A percentile compares a stretch with the other conserved stretches of the same genome.
Evolutionary conservation across 2,797 vertebrate species (phyloP).

Genomic region (Artibeus jamaicensis): DNA sequence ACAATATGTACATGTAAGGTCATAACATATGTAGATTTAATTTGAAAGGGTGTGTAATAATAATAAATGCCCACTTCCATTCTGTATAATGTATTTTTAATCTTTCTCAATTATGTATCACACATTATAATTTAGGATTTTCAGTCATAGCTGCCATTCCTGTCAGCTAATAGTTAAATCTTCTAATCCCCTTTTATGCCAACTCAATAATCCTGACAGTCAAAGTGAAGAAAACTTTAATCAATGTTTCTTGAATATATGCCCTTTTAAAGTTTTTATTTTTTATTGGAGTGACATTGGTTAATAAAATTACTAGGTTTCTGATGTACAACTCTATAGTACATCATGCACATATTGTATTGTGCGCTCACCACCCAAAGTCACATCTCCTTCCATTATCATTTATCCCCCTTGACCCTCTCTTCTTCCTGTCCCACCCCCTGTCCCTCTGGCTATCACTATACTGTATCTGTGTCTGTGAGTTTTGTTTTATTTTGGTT

Average conservation of each 20-base stretch:
- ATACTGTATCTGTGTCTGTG: neutral
- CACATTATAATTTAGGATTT: neutral
- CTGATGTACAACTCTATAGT: neutral
- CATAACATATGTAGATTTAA: neutral
- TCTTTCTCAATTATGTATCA: neutral
- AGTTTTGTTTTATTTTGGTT: neutral
- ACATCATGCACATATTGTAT: neutral
- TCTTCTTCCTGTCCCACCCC: neutral
- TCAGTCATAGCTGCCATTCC: neutral
- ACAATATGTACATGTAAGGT: neutral
- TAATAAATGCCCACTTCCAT: neutral
- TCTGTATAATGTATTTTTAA: neutral
- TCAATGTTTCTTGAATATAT: neutral
- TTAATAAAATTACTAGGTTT: neutral
- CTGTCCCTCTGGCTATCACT: neutral
- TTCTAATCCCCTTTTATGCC: neutral
- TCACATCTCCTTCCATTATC: neutral
- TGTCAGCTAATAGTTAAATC: neutral
- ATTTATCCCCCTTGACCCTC: neutral
- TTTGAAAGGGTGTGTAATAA: neutral
- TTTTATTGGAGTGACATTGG: neutral
- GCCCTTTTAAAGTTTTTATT: neutral
- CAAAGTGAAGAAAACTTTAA: conserved; percentile 4
- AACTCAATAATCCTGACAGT: neutral
- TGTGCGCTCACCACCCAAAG: neutral